Conservation (phyloP, 1,140 invertebrate species). For the Lysiphlebus fabarum region DNA sequence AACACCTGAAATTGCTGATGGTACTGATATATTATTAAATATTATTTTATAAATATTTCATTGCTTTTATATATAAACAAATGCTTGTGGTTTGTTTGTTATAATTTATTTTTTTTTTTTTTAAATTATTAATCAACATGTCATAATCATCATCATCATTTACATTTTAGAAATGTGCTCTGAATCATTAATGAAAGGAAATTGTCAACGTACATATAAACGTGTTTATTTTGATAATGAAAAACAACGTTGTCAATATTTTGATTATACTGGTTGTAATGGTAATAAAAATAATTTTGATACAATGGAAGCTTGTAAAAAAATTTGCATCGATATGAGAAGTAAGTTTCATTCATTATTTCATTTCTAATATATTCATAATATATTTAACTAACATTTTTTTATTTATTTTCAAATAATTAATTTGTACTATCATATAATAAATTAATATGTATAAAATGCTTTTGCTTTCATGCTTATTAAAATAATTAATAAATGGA, state of each 20-base stretch:
- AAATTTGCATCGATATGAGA: slow-evolving; percentile 52
- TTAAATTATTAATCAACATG: background rate
- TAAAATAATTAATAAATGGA: slow-evolving; percentile 34
- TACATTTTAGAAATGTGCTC: slow-evolving; percentile 58
- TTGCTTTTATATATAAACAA: background rate
- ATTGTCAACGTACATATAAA: slow-evolving; percentile 58
- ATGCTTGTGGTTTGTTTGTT: background rate
- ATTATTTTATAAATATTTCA: slow-evolving; percentile 4
- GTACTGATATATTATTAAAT: slow-evolving; percentile 43
- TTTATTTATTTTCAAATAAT: slow-evolving; percentile 4
- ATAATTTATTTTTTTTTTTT: slow-evolving; percentile 6
- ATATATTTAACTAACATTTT: slow-evolving; percentile 4
- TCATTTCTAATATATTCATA: background rate
- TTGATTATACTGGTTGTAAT: slow-evolving; percentile 73
- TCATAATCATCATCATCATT: slow-evolving; percentile 6
- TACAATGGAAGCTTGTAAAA: slow-evolving; percentile 57
- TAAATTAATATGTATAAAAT: too few relatives aligned
- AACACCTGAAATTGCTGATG: slow-evolving; percentile 49
- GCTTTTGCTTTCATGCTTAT: slow-evolving; percentile 8
- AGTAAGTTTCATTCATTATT: slow-evolving; percentile 36
- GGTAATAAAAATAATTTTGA: slow-evolving; percentile 75
- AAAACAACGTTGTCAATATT: slow-evolving; percentile 65
- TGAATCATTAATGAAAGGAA: slow-evolving; percentile 51
- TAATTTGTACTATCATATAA: slow-evolving; percentile 5
- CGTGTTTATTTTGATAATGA: slow-evolving; percentile 71